Conservation (phyloP, 2,797 vertebrate species). For the Eurystomus glaucurus region DNA sequence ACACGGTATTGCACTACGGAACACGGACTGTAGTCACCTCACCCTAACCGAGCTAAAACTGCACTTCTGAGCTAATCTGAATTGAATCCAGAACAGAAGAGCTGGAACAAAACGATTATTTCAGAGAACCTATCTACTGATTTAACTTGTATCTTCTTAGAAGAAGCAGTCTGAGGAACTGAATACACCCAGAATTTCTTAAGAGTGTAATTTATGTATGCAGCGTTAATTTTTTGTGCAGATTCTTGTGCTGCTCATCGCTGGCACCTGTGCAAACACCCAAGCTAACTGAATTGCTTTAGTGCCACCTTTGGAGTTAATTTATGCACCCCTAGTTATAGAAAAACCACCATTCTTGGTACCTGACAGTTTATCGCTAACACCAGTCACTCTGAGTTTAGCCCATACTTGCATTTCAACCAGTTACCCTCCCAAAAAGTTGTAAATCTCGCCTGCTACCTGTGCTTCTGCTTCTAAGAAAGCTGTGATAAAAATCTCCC, state of each 20-base stretch:
- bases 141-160: not conserved
- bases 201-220: not conserved
- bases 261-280: not conserved
- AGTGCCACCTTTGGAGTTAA: not conserved
- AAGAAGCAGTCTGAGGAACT: not conserved
- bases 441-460: not conserved
- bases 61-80: not conserved
- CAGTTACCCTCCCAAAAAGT: not conserved
- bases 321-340: not conserved
- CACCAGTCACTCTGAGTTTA: not conserved
- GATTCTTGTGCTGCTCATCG: not conserved
- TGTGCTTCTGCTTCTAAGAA: not conserved
- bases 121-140: not conserved
- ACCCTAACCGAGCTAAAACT: not conserved
- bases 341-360: not conserved
- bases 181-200: not conserved
- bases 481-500: not conserved
- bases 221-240: not conserved
- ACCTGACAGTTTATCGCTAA: not conserved
- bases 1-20: not conserved
- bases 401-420: not conserved
- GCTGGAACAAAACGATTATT: not conserved
- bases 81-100: not conserved
- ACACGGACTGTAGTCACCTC: not conserved
- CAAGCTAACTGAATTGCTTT: not conserved